A percentile compares a stretch with the other conserved stretches of the same genome.
Conservation (phyloP, 2,888 invertebrate genomes). For the Rugalucina vietnamica region DNA sequence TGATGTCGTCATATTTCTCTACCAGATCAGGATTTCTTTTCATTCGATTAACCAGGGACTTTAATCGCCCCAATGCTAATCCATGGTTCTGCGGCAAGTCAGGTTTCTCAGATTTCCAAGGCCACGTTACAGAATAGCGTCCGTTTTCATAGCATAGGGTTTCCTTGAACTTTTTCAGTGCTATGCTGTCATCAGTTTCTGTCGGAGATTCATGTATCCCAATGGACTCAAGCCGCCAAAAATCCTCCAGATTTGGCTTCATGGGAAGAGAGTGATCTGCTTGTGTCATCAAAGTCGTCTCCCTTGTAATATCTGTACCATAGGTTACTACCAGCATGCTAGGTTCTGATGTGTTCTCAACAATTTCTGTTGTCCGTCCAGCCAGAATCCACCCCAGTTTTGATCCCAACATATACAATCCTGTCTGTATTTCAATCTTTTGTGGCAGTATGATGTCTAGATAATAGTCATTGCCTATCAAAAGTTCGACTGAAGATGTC, state of each 20-base stretch:
- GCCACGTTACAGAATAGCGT: constrained; percentile 30
- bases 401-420: too few relatives aligned
- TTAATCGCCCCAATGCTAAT: constrained; percentile 29
- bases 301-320: not conserved
- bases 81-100: constrained; percentile 22
- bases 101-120: constrained; percentile 22
- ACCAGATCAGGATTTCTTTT: constrained; percentile 23
- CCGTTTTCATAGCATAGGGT: constrained; percentile 24
- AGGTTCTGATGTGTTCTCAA: too few relatives aligned
- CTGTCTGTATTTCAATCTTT: too few relatives aligned
- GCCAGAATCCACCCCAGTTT: not conserved
- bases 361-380: not conserved
- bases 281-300: not conserved
- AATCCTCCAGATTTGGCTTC: not conserved
- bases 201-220: not conserved
- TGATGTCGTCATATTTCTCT: constrained; percentile 25
- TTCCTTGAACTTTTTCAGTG: constrained; percentile 10
- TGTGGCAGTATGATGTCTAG: too few relatives aligned
- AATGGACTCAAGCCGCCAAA: not conserved
- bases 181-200: not conserved
- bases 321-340: too few relatives aligned
- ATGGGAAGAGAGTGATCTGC: too few relatives aligned
- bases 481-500: too few relatives aligned
- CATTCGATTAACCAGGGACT: constrained; percentile 12
- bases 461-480: too few relatives aligned